Evolutionary conservation across 2,888 invertebrate species (phyloP).

Genomic region (Lochmaea capreae): DNA sequence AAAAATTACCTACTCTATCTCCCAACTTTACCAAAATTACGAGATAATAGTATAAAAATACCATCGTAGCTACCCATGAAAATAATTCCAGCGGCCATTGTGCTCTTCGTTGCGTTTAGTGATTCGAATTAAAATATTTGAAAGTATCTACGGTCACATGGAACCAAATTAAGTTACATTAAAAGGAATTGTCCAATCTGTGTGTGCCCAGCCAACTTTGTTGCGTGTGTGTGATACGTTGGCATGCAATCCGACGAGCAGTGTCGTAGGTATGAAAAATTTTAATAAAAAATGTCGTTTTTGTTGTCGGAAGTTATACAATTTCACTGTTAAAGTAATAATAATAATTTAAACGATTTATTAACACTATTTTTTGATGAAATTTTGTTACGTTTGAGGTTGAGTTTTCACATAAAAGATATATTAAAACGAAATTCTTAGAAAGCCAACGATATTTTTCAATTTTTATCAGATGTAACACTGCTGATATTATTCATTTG

Average conservation of each 20-base stretch:
- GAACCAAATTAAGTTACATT: slow-evolving; percentile 51
- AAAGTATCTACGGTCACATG: slow-evolving; percentile 47
- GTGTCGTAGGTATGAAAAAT: slow-evolving; percentile 9
- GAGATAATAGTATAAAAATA: too few relatives aligned
- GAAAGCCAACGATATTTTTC: neutral
- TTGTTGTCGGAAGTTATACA: too few relatives aligned
- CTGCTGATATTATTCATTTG: slow-evolving; percentile 37
- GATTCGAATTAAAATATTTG: slow-evolving; percentile 36
- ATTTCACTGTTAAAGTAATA: neutral
- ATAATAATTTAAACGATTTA: neutral
- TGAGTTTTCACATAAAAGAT: too few relatives aligned
- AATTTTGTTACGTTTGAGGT: neutral
- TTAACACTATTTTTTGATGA: neutral
- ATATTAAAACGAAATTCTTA: neutral
- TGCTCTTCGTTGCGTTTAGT: slow-evolving; percentile 30
- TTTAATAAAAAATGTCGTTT: too few relatives aligned
- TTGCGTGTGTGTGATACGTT: slow-evolving; percentile 41
- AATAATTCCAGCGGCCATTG: slow-evolving; percentile 29
- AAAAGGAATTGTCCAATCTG: slow-evolving; percentile 55
- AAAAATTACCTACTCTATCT: too few relatives aligned
- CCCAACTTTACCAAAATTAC: too few relatives aligned
- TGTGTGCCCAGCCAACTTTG: slow-evolving; percentile 51
- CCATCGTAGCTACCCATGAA: too few relatives aligned
- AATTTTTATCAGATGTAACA: slow-evolving; percentile 42
- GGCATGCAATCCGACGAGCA: slow-evolving; percentile 32